These are phyloP conservation scores for Vulpes lagopus DNA, from an alignment of 2,113 vertebrate genomes.

Conservation along the genomic window DNA sequence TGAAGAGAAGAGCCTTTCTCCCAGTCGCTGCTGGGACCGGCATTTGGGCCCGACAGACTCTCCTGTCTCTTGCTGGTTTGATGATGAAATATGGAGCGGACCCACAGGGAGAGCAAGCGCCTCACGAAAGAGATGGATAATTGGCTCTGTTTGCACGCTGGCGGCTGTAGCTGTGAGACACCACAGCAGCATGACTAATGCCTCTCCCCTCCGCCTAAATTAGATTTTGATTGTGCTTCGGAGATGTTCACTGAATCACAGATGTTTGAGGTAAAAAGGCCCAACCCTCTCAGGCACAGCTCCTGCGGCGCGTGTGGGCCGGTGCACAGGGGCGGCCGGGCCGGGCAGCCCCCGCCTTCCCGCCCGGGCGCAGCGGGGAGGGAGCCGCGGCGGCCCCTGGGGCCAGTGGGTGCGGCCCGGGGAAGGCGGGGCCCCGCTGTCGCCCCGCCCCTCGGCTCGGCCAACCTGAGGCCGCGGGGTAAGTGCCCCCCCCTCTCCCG, in stretches of 20 bases:
- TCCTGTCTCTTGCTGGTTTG: slow-evolving; percentile 62
- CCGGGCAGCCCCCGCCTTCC: too few species aligned
- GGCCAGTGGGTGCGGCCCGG: background rate
- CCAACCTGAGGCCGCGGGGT: too few species aligned
- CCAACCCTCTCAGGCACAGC: slow-evolving; percentile 27
- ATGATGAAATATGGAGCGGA: slow-evolving; percentile 63
- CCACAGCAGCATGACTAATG: slow-evolving; percentile 72
- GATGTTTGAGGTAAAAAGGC: slow-evolving; percentile 70
- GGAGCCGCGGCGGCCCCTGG: background rate
- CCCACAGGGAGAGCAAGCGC: background rate
- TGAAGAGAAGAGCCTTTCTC: background rate
- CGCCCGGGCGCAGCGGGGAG: too few species aligned
- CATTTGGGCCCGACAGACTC: background rate
- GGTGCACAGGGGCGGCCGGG: too few species aligned
- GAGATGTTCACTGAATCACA: slow-evolving; percentile 72
- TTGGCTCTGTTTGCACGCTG: slow-evolving; percentile 47
- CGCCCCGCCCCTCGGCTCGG: too few species aligned
- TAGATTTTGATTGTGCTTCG: slow-evolving; percentile 70
- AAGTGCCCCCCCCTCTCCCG: slow-evolving; percentile 25
- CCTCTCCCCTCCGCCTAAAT: slow-evolving; percentile 70
- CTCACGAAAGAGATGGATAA: slow-evolving; percentile 55
- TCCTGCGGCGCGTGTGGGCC: slow-evolving; percentile 24
- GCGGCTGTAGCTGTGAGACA: background rate
- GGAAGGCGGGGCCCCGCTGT: too few species aligned
- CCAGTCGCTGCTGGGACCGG: background rate